phyloP scores from a whole-genome alignment of 2,888 invertebrate species.

The Operophtera brumata region DNA sequence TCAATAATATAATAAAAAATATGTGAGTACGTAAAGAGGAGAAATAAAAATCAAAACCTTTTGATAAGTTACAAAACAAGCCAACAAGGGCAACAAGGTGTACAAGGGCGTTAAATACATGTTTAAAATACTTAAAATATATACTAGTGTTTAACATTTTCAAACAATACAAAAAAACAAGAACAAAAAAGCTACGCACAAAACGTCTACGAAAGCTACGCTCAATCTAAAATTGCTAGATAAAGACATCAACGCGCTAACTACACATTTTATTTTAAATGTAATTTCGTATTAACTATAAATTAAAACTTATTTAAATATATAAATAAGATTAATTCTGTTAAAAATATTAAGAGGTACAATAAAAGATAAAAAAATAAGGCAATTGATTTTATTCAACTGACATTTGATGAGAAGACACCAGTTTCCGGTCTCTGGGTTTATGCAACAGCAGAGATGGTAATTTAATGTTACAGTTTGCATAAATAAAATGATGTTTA shows the following conservation, averaged over 20 bases:
- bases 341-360: too few species aligned
- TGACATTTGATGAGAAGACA: slow-evolving; percentile 26
- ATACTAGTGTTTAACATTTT: too few species aligned
- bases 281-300: neutral
- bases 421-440: slow-evolving; percentile 33
- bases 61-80: too few species aligned
- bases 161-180: too few species aligned
- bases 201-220: neutral
- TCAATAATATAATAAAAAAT: too few species aligned
- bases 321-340: too few species aligned
- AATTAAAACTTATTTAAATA: too few species aligned
- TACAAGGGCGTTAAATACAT: too few species aligned
- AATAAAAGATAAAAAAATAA: neutral
- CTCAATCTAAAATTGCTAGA: neutral
- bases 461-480: slow-evolving; percentile 44
- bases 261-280: neutral
- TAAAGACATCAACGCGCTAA: slow-evolving; percentile 21
- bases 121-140: too few species aligned
- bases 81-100: too few species aligned
- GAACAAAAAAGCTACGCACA: neutral
- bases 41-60: too few species aligned
- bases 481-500: slow-evolving; percentile 44
- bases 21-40: too few species aligned
- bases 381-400: neutral
- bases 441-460: slow-evolving; percentile 44